A percentile compares a stretch with the other conserved stretches of the same genome.
phyloP scores from a whole-genome alignment of 2,797 vertebrate species.

The Acipenser oxyrinchus region DNA sequence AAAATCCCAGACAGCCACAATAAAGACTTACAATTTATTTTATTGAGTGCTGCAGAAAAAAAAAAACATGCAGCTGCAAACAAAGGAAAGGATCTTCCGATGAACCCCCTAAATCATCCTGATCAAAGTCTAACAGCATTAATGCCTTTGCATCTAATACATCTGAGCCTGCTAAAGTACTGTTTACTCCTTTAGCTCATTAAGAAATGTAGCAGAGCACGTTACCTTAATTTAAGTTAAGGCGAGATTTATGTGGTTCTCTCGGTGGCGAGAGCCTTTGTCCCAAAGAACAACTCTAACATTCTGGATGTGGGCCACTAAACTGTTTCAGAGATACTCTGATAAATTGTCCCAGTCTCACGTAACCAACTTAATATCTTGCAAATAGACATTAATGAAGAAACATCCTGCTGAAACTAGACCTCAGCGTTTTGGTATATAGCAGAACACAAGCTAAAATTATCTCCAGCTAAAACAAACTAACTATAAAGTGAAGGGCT shows the following conservation, averaged over 20 bases:
- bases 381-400: slow-evolving; percentile 54
- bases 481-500: too few relatives aligned
- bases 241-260: slow-evolving; percentile 49
- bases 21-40: slow-evolving; percentile 33
- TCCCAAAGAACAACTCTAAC: slow-evolving; percentile 40
- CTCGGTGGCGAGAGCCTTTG: slow-evolving; percentile 33
- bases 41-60: slow-evolving; percentile 33
- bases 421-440: slow-evolving; percentile 34
- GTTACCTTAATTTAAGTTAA: slow-evolving; percentile 57
- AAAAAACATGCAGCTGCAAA: slow-evolving; percentile 33
- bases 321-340: slow-evolving; percentile 49
- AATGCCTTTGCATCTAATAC: slow-evolving; percentile 48
- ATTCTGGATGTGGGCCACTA: slow-evolving; percentile 41
- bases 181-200: slow-evolving; percentile 59
- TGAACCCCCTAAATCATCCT: slow-evolving; percentile 35
- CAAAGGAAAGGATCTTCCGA: slow-evolving; percentile 29
- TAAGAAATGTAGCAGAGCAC: slow-evolving; percentile 58
- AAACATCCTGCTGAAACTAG: slow-evolving; percentile 41
- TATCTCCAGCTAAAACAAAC: too few relatives aligned
- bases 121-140: slow-evolving; percentile 39
- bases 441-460: too few relatives aligned
- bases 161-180: slow-evolving; percentile 43
- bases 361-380: slow-evolving; percentile 52
- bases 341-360: slow-evolving; percentile 48
- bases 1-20: slow-evolving; percentile 36